Evolutionary conservation across 1,140 invertebrate species (phyloP), one percentile per base, ranked within the genome.

Genomic region (Eumaeus atala): DNA sequence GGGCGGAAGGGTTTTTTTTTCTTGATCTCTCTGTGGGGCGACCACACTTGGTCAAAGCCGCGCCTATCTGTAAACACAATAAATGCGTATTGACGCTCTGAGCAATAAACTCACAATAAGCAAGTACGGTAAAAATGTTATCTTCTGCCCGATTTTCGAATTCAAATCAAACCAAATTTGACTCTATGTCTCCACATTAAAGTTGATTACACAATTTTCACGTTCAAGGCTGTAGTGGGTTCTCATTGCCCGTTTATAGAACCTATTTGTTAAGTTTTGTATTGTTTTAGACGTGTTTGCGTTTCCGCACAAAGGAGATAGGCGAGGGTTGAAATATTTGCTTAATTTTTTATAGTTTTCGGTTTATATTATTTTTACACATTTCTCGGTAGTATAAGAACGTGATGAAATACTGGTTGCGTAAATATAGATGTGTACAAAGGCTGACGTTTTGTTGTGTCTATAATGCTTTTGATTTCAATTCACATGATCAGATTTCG

Each of bases 51-150:
- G 60, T 71, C 65, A 74, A 74, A 52, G 59, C 72, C 74, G 71
- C 64, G 63, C 67, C 73, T 76, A 75, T 81, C 65, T 61, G 77
- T 79, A 86, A 84, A 86, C 66, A 86, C 69, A 83, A 86, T 86
- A 85, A 86, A 73, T 63, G 63, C 72, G 77, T 82, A 86, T 86
- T 82, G 82, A 86, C 71, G 72, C 60, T 80, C 60, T 54, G 52
- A 74, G 71, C 70, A 82, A 78, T 84, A 80, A 80, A 83, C 67
- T 75, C 73, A 78, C 77, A 82, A 83, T 81, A 67, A 83, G 67
- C 67, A 54, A 77, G 77, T 81, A 77, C 74, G 59, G 67, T 75
- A 72, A 74, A 67, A 77, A 79, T 63, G 60, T 59, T 72, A 72
- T 75, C 60, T 62, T 40, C 40, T 66, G 69, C 58, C 56, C 66